A percentile compares a stretch with the other conserved stretches of the same genome.
Evolutionary conservation across 2,113 vertebrate genomes (phyloP).

Genomic region (Melanerpes formicivorus): DNA sequence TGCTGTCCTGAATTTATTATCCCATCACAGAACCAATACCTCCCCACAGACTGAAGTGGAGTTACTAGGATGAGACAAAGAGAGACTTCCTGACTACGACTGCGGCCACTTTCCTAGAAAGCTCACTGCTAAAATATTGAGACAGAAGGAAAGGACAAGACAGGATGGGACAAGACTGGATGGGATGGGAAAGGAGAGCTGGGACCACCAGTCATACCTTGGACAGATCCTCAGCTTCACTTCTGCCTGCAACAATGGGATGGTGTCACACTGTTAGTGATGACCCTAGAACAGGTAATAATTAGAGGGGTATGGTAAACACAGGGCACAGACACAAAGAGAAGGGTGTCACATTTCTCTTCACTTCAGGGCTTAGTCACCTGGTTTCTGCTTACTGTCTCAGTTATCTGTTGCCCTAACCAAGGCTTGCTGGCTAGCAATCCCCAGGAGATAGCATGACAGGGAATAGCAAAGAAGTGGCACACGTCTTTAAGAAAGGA

Average conservation of each 20-base stretch:
- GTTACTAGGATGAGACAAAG: neutral
- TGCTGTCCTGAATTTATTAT: neutral
- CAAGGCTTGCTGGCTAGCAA: neutral
- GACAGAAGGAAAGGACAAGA: neutral
- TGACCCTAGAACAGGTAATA: neutral
- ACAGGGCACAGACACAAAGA: neutral
- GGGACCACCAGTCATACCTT: constrained; percentile 59
- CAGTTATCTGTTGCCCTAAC: constrained; percentile 46
- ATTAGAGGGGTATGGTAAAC: neutral
- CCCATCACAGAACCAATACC: neutral
- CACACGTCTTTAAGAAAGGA: neutral
- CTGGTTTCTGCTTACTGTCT: constrained; percentile 71
- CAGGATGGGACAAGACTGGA: neutral
- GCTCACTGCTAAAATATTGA: neutral
- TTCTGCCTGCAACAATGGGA: neutral
- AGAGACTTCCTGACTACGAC: neutral
- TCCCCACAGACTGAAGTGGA: neutral
- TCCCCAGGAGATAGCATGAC: neutral
- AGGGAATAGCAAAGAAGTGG: neutral
- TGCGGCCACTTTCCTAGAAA: neutral
- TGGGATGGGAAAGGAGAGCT: neutral
- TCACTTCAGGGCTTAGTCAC: constrained; percentile 34
- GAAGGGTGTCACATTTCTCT: constrained; percentile 15
- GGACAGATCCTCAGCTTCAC: constrained; percentile 45
- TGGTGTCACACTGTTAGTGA: neutral